Evolutionary conservation across 2,888 invertebrate genomes (phyloP).

Genomic region (Drosophila prostipennis): DNA sequence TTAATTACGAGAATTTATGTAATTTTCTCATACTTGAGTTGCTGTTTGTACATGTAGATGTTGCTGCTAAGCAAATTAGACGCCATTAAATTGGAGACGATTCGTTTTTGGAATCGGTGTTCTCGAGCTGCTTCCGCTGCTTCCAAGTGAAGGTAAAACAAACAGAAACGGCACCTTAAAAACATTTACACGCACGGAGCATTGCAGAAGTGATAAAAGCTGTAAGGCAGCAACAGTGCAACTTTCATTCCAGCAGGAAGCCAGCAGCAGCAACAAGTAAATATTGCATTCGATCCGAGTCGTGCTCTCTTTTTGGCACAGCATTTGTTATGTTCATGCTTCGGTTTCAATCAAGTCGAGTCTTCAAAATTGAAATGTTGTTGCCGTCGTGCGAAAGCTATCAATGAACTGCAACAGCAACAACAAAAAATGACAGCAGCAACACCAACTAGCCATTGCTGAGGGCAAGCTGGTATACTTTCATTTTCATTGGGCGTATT

Average conservation of each 20-base stretch:
- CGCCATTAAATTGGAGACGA: constrained; percentile 48
- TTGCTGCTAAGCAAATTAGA: constrained; percentile 32
- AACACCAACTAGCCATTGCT: constrained; percentile 18
- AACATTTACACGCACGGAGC: neutral
- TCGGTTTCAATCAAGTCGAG: constrained; percentile 35
- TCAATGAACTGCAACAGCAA: constrained; percentile 4
- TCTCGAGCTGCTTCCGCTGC: constrained; percentile 20
- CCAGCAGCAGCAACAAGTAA: constrained; percentile 26
- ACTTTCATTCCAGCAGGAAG: constrained; percentile 51
- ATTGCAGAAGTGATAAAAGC: constrained; percentile 39
- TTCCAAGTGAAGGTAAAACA: constrained; percentile 63
- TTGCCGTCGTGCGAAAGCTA: constrained; percentile 17
- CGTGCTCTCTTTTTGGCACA: constrained; percentile 31
- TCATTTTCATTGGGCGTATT: constrained; percentile 23
- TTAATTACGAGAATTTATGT: constrained; percentile 39
- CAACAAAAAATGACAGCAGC: constrained; percentile 3
- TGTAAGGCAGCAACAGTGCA: constrained; percentile 11
- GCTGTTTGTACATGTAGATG: neutral
- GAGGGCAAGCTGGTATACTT: constrained; percentile 29
- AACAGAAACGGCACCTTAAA: constrained; percentile 42
- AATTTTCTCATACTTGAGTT: constrained; percentile 29
- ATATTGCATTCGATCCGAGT: constrained; percentile 27
- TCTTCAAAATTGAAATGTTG: constrained; percentile 40
- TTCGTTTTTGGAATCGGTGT: constrained; percentile 21
- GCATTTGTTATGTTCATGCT: constrained; percentile 19